Base-by-base conservation (phyloP, 2,113 vertebrate genomes). In the Solea senegalensis region DNA sequence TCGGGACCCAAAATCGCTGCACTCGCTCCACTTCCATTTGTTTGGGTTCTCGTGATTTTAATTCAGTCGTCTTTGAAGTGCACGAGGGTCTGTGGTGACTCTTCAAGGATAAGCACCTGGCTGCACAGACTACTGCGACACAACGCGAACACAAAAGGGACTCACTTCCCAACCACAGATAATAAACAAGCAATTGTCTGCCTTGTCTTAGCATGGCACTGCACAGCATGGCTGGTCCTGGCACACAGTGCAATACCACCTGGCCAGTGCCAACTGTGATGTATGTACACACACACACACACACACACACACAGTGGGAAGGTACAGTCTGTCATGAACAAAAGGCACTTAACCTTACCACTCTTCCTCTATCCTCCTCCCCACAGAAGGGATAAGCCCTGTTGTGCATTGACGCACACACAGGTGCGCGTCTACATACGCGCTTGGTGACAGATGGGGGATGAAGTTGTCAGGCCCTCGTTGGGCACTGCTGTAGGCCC, bases 381-480 rank as follows among this genome's bases (percentile, higher is more conserved):
- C 46, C 43, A 11, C 70, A 67, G 46, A 54, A 16, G 45, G 60
- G 72, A n/a, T 9, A 56, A 61, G 62, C 61, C 21, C 27, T 34
- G 21, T 77, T 5, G 1, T 59, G 41, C 65, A 63, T 26, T 46
- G 39, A 16, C 60, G 61, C 43, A 60, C 64, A 69, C 76, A 71
- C 61, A 80, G 53, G 72, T 60, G 66, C 62, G 44, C 13, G 76
- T 73, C 5, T 80, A 71, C 69, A 57, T 62, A 43, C 63, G 67
- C 0, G 53, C 39, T 16, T 15, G 69, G 80, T 80, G 82, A 85
- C 86, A 90, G 86, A 86, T 89, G 76, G 84, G 57, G 72, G 78
- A 85, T 82, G 84, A 88, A 90, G 88, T 82, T 78, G 81, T 92
- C 89, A 90, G 77, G 76, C 69, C 75, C 62, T 53, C 44, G 51